A percentile compares a stretch with the other conserved stretches of the same genome.
phyloP scores from a whole-genome alignment of 2,888 invertebrate species.

The Miltochrista miniata region DNA sequence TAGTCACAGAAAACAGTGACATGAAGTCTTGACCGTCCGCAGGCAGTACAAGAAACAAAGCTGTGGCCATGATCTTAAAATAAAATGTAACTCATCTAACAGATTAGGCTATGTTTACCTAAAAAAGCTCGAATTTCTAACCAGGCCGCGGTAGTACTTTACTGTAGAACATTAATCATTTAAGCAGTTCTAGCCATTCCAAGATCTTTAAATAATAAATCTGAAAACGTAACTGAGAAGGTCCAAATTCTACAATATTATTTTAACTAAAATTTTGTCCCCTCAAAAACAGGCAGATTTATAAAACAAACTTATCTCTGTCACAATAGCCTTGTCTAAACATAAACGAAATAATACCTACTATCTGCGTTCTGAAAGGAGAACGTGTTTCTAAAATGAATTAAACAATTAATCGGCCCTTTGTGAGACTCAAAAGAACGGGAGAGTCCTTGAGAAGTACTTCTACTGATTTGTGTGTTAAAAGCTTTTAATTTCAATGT shows the following conservation, averaged over 20 bases:
- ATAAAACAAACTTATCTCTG: constrained; percentile 7
- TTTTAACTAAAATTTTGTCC: neutral
- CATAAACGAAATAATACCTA: constrained; percentile 17
- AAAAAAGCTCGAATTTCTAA: no score
- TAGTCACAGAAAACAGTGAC: no score
- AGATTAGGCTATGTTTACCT: no score
- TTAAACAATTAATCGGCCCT: constrained; percentile 53
- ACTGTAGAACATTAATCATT: neutral
- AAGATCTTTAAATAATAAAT: no score
- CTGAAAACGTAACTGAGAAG: no score
- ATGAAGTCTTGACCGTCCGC: no score
- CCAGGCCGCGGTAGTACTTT: neutral
- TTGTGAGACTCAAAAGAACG: constrained; percentile 41
- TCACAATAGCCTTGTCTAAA: constrained; percentile 11
- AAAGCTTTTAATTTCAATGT: constrained; percentile 30
- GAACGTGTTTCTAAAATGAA: constrained; percentile 42
- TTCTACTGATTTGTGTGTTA: constrained; percentile 29
- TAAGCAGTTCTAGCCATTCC: no score
- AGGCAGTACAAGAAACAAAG: no score
- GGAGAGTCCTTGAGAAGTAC: constrained; percentile 27
- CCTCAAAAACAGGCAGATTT: neutral
- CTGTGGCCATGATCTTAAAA: no score
- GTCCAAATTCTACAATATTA: neutral
- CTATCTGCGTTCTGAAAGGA: constrained; percentile 4
- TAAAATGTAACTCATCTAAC: no score